Evolutionary conservation across 1,140 invertebrate species (phyloP), one percentile per base, ranked within the genome.

Genomic region (Hormaphis cornu): DNA sequence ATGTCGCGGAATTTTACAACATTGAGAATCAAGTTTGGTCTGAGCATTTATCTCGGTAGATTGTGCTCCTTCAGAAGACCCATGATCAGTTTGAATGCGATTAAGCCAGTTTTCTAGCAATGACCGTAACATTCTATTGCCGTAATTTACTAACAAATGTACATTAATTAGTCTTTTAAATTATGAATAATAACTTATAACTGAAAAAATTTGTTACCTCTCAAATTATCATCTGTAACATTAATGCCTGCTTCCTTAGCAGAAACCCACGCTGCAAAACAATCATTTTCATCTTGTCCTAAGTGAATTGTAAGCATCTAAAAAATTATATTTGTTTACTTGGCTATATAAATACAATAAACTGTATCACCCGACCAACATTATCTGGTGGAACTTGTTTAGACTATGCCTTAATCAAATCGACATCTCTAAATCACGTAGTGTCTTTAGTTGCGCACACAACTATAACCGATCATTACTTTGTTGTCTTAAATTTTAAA

Each of bases 191-290:
- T 14, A 66, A 54, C 4, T 46, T 63, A n/a, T 66, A 58, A 52
- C 61, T 37, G 52, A 46, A 28, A 63, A 54, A n/a, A 12, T 24
- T 24, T n/a, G 22, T 40, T 79, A 88, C 87, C 85, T 85, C 91
- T 97, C 76, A 89, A 90, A 81, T 95, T 86, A 73, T 86, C 88
- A 75, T 88, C 86, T 73, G 83, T 83, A 69, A 84, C 83, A 44
- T 86, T 85, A 63, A 98, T 82, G 2, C 91, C 94, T 37, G 93
- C 91, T 77, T 98, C 96, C 78, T 91, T 94, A 1, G 92, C 89
- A 54, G 95, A 97, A 2, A 98, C 93, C 97, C 97, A 99, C 4
- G 97, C 95, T 35, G 94, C 89, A 76, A 98, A 93, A 78, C 95
- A 98, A 76, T 99, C 97, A 1, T 91, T 91, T 81, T 99, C 97